Percentiles rank a stretch among this genome's conserved stretches.
Conservation (phyloP, 2,797 vertebrate genomes). For the Fratercula arctica region DNA sequence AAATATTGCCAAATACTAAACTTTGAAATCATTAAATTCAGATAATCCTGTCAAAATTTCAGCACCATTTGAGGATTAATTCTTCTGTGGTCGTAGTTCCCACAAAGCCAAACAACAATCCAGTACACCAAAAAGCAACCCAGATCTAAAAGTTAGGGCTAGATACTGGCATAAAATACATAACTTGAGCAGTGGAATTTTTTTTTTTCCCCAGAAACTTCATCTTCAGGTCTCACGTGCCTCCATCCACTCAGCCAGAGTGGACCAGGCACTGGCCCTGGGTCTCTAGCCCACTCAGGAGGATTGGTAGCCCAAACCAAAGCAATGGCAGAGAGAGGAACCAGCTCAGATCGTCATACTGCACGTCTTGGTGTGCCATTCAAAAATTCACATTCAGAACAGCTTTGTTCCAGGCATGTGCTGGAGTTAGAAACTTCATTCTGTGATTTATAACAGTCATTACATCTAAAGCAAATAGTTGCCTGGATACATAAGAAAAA, state of each 20-base stretch:
- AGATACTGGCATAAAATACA: neutral
- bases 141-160: neutral
- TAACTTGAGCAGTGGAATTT: fast-evolving
- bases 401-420: neutral
- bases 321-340: neutral
- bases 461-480: constrained; percentile 44
- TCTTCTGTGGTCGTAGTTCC: neutral
- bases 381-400: neutral
- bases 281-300: fast-evolving
- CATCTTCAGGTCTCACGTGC: fast-evolving
- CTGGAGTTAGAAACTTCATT: neutral
- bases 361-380: fast-evolving
- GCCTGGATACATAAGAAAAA: constrained; percentile 2
- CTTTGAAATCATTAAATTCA: neutral
- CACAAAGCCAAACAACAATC: neutral
- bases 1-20: neutral
- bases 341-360: fast-evolving
- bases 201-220: neutral
- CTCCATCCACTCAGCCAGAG: fast-evolving
- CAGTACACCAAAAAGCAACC: neutral
- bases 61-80: neutral
- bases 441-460: constrained; percentile 62
- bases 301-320: neutral
- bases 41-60: neutral
- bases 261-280: neutral